A percentile compares a stretch with the other conserved stretches of the same genome.
phyloP scores from a whole-genome alignment of 1,140 invertebrate species.

The Drepana arcuata region DNA sequence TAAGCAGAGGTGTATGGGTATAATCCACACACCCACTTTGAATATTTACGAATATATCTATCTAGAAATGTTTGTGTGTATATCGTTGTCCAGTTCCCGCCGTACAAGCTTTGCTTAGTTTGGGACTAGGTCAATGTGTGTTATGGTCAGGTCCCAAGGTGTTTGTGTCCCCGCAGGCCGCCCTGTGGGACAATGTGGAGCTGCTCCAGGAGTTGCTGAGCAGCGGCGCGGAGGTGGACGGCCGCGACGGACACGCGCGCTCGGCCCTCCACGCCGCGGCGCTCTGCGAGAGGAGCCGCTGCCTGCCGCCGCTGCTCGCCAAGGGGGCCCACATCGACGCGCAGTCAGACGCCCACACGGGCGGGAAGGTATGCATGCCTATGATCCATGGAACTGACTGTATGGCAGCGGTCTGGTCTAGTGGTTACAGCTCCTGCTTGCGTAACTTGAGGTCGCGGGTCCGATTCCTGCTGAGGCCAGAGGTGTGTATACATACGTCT shows the following conservation, averaged over 20 bases:
- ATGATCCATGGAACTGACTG: neutral
- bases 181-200: conserved; percentile 93
- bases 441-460: no score
- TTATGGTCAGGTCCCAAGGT: no score
- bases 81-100: no score
- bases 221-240: conserved; percentile 82
- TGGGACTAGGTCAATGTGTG: no score
- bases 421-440: neutral
- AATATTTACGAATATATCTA: no score
- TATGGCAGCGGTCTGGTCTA: neutral
- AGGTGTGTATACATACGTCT: no score
- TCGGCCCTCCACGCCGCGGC: conserved; percentile 86
- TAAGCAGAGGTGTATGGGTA: no score
- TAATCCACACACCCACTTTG: no score
- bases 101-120: no score
- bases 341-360: conserved; percentile 78
- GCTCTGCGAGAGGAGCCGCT: conserved; percentile 88
- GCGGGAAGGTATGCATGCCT: conserved; percentile 42
- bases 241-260: conserved; percentile 77
- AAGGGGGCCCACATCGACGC: conserved; percentile 84
- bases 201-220: conserved; percentile 86
- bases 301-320: conserved; percentile 82
- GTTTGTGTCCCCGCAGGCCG: conserved; percentile 75
- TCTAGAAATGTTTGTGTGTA: no score
- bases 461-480: no score